Percentiles rank a stretch among this genome's conserved stretches.
Evolutionary conservation across 92 coral and sea anemone species (phyloP).

Genomic region (Porites evermanni): DNA sequence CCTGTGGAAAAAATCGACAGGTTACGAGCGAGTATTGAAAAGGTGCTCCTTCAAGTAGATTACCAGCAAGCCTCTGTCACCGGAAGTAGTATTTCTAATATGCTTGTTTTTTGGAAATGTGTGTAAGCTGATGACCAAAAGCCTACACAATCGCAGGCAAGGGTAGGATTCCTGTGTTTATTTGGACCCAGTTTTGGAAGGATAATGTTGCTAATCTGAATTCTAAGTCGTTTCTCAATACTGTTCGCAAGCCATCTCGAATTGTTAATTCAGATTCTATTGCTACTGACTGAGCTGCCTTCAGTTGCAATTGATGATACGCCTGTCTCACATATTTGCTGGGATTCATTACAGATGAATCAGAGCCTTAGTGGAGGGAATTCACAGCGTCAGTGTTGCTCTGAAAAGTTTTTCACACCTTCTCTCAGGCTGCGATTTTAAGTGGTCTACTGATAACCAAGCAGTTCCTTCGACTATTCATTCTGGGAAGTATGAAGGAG

Average conservation of each 20-base stretch:
- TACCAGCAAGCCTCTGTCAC: no score
- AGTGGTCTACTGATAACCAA: no score
- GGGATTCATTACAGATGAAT: conserved; percentile 42
- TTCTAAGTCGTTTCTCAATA: neutral
- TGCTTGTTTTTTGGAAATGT: no score
- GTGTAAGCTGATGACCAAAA: no score
- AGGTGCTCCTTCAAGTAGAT: no score
- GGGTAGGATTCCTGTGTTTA: conserved; percentile 7
- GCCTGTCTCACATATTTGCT: conserved; percentile 10
- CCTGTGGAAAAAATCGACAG: conserved; percentile 20
- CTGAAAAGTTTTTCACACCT: neutral
- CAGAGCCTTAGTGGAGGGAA: conserved; percentile 23
- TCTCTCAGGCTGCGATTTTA: no score
- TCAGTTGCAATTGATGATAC: conserved; percentile 37
- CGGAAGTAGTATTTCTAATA: no score
- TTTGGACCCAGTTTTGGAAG: conserved; percentile 36
- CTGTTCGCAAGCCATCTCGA: neutral
- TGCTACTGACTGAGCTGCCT: conserved; percentile 67
- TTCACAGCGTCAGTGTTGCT: neutral
- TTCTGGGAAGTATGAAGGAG: no score
- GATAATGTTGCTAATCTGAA: neutral
- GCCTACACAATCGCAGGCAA: neutral
- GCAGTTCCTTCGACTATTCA: no score
- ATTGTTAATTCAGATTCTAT: conserved; percentile 45
- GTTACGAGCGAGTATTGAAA: conserved; percentile 24